Conservation (phyloP, 2,113 vertebrate genomes). For the Crotalus helleri region DNA sequence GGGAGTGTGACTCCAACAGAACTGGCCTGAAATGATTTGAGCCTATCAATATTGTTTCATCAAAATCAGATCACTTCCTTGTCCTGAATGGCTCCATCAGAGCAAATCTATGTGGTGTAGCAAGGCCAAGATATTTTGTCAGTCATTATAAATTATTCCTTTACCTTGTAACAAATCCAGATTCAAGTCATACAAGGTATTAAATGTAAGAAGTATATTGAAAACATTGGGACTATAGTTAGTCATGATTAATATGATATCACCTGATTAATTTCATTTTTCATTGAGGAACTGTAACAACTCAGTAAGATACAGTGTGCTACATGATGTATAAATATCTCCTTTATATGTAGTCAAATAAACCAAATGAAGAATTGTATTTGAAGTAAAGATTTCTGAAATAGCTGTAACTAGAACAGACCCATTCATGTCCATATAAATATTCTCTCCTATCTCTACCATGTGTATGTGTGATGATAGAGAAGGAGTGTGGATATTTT, state of each 20-base stretch:
- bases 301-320: neutral
- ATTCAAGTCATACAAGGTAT: neutral
- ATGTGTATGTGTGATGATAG: rapidly evolving
- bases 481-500: neutral
- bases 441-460: neutral
- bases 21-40: neutral
- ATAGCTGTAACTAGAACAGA: neutral
- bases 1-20: neutral
- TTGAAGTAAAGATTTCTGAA: rapidly evolving
- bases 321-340: neutral
- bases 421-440: neutral
- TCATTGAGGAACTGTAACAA: neutral
- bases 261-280: neutral
- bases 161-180: neutral
- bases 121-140: neutral
- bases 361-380: neutral
- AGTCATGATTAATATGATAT: neutral
- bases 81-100: neutral
- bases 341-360: neutral
- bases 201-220: neutral
- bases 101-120: neutral
- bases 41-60: neutral
- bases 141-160: neutral
- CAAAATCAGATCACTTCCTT: neutral
- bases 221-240: neutral